Evolutionary conservation across 2,888 invertebrate genomes (phyloP).

Genomic region (Spodoptera picta): DNA sequence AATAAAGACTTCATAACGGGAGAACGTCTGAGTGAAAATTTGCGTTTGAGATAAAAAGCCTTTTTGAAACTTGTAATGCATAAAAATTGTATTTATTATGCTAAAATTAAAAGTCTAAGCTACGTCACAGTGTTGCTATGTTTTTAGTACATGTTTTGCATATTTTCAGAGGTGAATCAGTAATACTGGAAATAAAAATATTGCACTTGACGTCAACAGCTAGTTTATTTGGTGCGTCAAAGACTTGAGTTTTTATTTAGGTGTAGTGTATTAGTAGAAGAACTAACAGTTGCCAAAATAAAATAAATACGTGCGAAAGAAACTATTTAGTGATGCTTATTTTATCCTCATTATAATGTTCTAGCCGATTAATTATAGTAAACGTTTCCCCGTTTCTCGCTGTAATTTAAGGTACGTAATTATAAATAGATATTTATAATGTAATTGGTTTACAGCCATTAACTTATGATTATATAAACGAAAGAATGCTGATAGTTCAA

Average conservation of each 20-base stretch:
- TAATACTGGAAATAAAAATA: constrained; percentile 42
- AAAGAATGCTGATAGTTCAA: too few relatives aligned
- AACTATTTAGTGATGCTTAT: constrained; percentile 4
- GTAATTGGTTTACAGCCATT: too few relatives aligned
- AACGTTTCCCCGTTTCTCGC: too few relatives aligned
- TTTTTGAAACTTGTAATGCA: too few relatives aligned
- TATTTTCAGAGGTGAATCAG: constrained; percentile 37
- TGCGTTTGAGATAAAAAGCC: too few relatives aligned
- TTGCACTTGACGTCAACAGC: constrained; percentile 53
- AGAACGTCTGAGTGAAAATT: too few relatives aligned
- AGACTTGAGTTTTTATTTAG: constrained; percentile 40
- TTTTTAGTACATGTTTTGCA: constrained; percentile 25
- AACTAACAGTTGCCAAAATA: constrained; percentile 26
- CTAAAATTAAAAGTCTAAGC: constrained; percentile 12
- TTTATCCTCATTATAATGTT: constrained; percentile 3
- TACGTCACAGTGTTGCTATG: constrained; percentile 22
- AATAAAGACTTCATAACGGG: too few relatives aligned
- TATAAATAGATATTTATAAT: too few relatives aligned
- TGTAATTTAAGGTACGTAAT: too few relatives aligned
- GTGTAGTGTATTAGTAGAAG: constrained; percentile 18
- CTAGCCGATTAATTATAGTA: neutral
- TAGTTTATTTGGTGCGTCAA: constrained; percentile 50
- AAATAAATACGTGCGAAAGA: constrained; percentile 10
- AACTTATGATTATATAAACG: too few relatives aligned
- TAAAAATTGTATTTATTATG: constrained; percentile 5